phyloP scores from a whole-genome alignment of 2,113 vertebrate species.

The Rynchops niger region DNA sequence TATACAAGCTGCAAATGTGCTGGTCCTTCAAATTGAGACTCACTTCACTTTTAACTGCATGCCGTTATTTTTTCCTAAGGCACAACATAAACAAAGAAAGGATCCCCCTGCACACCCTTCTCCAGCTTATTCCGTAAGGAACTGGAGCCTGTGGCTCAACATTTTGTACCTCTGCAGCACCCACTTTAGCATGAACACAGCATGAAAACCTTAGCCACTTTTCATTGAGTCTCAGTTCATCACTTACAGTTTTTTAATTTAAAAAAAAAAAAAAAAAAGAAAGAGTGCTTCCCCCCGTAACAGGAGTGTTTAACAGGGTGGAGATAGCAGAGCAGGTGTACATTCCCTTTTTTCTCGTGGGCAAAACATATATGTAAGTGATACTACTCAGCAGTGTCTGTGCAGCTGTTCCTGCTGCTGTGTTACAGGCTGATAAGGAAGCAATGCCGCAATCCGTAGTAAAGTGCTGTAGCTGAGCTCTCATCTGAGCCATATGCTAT shows the following conservation, averaged over 20 bases:
- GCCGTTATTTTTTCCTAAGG: not conserved
- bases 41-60: not conserved
- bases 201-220: not conserved
- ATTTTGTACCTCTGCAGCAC: not conserved
- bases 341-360: not conserved
- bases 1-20: not conserved
- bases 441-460: not conserved
- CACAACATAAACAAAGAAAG: not conserved
- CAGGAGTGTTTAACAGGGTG: not conserved
- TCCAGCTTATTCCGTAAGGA: not conserved
- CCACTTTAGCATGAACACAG: not conserved
- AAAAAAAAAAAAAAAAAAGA: not conserved
- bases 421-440: not conserved
- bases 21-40: not conserved
- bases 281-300: not conserved
- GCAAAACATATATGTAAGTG: not conserved
- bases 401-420: not conserved
- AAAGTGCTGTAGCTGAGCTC: not conserved
- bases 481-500: not conserved
- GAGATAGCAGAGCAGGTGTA: not conserved
- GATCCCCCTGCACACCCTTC: not conserved
- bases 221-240: not conserved
- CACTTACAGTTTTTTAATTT: not conserved
- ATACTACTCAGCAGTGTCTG: not conserved
- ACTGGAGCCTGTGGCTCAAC: not conserved